Conservation (phyloP, 2,797 vertebrate genomes). For the Onychomys torridus region DNA sequence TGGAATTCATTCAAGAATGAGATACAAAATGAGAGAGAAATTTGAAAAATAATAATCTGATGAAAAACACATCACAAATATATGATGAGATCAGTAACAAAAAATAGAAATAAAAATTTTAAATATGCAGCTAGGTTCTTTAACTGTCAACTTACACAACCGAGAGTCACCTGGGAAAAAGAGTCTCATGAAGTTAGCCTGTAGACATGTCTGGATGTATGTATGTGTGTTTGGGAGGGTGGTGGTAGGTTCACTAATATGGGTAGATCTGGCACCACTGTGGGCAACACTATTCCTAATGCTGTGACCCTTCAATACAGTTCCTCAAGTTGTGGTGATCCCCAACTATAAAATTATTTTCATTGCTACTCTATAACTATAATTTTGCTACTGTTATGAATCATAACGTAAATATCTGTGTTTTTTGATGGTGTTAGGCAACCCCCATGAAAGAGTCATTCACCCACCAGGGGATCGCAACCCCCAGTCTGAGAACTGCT, state of each 20-base stretch:
- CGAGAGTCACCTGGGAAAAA: not conserved
- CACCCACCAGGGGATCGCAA: not conserved
- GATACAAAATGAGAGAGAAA: not conserved
- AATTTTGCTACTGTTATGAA: not conserved
- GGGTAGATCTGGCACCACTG: not conserved
- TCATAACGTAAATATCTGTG: not conserved
- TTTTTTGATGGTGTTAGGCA: not conserved
- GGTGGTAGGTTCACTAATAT: not conserved
- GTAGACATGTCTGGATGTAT: not conserved
- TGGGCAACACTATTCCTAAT: not conserved
- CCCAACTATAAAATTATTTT: not conserved
- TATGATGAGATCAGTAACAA: not conserved
- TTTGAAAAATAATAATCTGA: not conserved
- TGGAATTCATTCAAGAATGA: not conserved
- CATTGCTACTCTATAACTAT: not conserved
- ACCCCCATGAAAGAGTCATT: not conserved
- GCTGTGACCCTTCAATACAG: not conserved
- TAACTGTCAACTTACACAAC: not conserved
- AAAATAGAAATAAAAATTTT: slow-evolving; percentile 23
- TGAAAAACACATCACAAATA: not conserved
- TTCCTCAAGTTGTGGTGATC: not conserved
- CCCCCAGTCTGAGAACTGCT: not conserved
- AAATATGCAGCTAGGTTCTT: not conserved
- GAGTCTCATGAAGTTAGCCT: not conserved
- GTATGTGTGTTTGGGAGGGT: not conserved